These are phyloP conservation scores for Muntiacus reevesi DNA, from an alignment of 2,113 vertebrate genomes.

Conservation along the genomic window DNA sequence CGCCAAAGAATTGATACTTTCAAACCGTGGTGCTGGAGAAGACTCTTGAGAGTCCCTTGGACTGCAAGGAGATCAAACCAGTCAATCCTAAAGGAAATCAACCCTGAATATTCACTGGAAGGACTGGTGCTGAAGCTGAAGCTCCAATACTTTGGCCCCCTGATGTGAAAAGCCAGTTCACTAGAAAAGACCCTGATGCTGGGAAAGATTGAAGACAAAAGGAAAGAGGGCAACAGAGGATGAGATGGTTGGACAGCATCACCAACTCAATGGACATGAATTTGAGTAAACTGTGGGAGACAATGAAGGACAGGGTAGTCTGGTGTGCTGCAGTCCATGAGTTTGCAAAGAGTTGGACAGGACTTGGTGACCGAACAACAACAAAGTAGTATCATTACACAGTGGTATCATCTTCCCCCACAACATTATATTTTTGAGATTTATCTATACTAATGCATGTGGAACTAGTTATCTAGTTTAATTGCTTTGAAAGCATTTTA, in stretches of 20 bases:
- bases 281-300: not conserved
- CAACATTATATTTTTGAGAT: not conserved
- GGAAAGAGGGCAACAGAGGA: not conserved
- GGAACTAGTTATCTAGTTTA: not conserved
- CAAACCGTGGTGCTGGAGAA: not conserved
- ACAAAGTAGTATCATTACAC: not conserved
- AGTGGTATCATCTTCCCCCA: not conserved
- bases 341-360: not conserved
- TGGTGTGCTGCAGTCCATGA: not conserved
- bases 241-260: not conserved
- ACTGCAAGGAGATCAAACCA: not conserved
- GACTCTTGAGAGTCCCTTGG: not conserved
- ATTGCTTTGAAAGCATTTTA: not conserved
- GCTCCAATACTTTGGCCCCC: not conserved
- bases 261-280: not conserved
- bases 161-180: not conserved
- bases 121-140: not conserved
- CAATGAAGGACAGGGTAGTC: not conserved
- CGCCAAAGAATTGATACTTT: not conserved
- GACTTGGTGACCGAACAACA: not conserved
- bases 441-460: not conserved
- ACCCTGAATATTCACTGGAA: not conserved
- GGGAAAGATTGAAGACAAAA: not conserved
- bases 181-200: too few species aligned
- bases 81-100: not conserved